A percentile compares a stretch with the other conserved stretches of the same genome.
phyloP scores from a whole-genome alignment of 2,888 invertebrate species.

The Globia sparganii region DNA sequence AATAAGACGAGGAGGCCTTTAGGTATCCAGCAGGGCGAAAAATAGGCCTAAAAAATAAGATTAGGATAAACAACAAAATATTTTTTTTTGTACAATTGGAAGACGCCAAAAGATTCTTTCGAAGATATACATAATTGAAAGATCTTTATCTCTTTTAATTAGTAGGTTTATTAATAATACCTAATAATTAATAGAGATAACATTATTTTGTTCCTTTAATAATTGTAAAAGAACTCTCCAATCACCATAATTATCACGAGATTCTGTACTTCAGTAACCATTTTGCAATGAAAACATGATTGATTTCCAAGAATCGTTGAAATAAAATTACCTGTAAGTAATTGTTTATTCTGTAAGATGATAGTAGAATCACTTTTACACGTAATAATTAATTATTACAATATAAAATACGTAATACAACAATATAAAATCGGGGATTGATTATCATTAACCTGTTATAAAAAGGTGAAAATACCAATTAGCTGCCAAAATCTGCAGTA shows the following conservation, averaged over 20 bases:
- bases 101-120: neutral
- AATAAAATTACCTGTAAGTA: neutral
- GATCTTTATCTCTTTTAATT: neutral
- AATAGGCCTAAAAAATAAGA: neutral
- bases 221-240: neutral
- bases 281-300: neutral
- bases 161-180: neutral
- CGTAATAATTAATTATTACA: neutral
- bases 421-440: neutral
- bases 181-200: neutral
- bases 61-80: neutral
- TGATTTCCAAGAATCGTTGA: neutral
- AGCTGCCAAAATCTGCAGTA: neutral
- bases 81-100: neutral
- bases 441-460: neutral
- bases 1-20: neutral
- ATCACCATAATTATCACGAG: neutral
- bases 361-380: neutral
- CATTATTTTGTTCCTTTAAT: neutral
- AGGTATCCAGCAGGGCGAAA: neutral
- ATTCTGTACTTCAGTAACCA: neutral
- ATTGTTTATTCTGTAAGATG: neutral
- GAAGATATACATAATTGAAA: neutral
- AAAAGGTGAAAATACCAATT: neutral
- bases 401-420: neutral